Evolutionary conservation across 1,140 invertebrate species (phyloP).

Genomic region (Cotesia chilonis): DNA sequence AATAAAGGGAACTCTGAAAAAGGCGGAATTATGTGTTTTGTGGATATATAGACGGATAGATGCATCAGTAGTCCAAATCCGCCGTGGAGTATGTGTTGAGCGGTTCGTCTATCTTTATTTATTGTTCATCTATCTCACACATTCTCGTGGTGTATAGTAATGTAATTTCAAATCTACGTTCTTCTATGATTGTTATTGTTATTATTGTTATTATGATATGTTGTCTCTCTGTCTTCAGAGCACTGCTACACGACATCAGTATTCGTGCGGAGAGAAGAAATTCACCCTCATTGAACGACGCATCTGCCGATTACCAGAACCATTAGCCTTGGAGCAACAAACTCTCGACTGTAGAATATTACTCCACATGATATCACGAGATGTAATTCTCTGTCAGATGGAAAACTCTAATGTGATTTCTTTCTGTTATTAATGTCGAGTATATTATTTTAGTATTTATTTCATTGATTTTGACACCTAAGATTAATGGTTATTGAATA

Average conservation of each 20-base stretch:
- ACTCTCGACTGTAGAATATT: constrained; percentile 6
- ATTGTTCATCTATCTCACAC: background rate
- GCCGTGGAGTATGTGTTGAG: too few relatives aligned
- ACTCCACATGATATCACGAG: background rate
- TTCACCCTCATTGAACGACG: constrained; percentile 21
- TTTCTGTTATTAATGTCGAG: too few relatives aligned
- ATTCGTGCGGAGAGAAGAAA: constrained; percentile 12
- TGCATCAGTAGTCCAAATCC: constrained; percentile 8
- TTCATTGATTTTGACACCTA: too few relatives aligned
- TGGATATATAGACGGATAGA: too few relatives aligned
- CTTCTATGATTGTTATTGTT: too few relatives aligned
- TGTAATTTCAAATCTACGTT: constrained; percentile 18
- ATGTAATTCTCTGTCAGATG: constrained; percentile 7
- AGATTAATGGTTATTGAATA: too few relatives aligned
- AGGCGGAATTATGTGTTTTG: too few relatives aligned
- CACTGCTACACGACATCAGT: background rate
- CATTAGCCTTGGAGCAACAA: constrained; percentile 26
- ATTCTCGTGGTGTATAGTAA: constrained; percentile 18
- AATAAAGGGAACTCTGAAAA: constrained; percentile 8
- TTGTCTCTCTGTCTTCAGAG: background rate
- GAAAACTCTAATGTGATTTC: background rate
- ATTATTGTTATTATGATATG: too few relatives aligned
- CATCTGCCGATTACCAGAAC: constrained; percentile 37
- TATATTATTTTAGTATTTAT: too few relatives aligned
- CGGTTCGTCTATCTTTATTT: too few relatives aligned